phyloP scores from a whole-genome alignment of 1,140 invertebrate genomes.

The Vanessa tameamea region DNA sequence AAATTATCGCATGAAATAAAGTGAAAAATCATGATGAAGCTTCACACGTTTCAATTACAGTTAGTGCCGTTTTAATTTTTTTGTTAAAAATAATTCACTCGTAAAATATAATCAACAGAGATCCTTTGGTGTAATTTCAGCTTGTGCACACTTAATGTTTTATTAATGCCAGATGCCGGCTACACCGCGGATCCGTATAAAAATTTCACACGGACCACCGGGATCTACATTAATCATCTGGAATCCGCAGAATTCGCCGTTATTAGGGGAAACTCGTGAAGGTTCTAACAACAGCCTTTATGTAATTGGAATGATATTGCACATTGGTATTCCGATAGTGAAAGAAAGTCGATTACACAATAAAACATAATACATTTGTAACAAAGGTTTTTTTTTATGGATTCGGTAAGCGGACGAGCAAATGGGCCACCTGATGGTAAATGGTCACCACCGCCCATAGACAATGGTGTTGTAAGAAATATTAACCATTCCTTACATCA shows the following conservation, averaged over 20 bases:
- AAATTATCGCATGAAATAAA: no score
- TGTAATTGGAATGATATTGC: slow-evolving; percentile 27
- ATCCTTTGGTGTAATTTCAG: neutral
- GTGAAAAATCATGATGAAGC: no score
- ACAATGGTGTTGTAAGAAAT: no score
- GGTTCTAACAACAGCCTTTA: slow-evolving; percentile 19
- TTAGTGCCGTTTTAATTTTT: no score
- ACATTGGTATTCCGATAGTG: slow-evolving; percentile 18
- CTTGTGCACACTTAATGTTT: neutral
- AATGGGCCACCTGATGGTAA: no score
- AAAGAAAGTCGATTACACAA: neutral
- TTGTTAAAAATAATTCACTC: neutral
- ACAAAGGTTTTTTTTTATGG: neutral
- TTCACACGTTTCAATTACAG: no score
- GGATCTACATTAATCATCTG: slow-evolving; percentile 27
- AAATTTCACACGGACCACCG: slow-evolving; percentile 16
- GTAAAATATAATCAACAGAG: neutral
- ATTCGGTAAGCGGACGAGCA: no score
- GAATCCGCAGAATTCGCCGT: slow-evolving; percentile 25
- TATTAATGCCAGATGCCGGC: neutral
- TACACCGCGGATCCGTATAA: neutral
- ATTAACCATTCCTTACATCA: no score
- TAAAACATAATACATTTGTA: neutral
- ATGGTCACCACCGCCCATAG: no score
- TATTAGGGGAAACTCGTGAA: slow-evolving; percentile 28